These are phyloP conservation scores for Parnassius mnemosyne DNA, from an alignment of 2,888 invertebrate species.

Conservation along the genomic window DNA sequence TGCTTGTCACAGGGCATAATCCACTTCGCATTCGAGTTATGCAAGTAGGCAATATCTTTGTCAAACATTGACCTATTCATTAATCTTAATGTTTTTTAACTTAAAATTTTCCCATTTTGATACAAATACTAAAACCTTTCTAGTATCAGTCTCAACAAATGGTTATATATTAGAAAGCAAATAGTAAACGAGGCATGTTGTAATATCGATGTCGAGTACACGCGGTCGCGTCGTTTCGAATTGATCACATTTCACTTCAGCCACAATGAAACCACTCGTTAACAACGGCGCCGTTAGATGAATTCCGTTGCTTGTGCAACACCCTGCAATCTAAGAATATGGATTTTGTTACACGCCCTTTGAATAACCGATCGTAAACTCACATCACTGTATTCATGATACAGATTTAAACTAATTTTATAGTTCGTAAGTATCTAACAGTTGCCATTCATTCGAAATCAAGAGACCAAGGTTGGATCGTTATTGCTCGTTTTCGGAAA, in stretches of 20 bases:
- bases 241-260: slow-evolving; percentile 45
- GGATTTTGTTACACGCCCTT: slow-evolving; percentile 51
- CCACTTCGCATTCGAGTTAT: too few relatives aligned
- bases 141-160: background rate
- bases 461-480: slow-evolving; percentile 5
- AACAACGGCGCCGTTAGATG: slow-evolving; percentile 46
- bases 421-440: slow-evolving; percentile 12
- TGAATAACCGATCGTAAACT: slow-evolving; percentile 49
- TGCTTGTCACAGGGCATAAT: too few relatives aligned
- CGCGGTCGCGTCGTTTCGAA: slow-evolving; percentile 32
- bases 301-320: slow-evolving; percentile 55
- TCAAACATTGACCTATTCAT: too few relatives aligned
- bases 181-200: slow-evolving; percentile 20
- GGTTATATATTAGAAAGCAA: slow-evolving; percentile 5
- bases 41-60: too few relatives aligned
- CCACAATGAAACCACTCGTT: slow-evolving; percentile 46
- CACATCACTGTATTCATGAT: slow-evolving; percentile 42
- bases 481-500: too few relatives aligned
- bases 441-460: slow-evolving; percentile 15
- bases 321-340: slow-evolving; percentile 46
- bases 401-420: slow-evolving; percentile 27
- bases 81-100: too few relatives aligned
- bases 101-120: too few relatives aligned
- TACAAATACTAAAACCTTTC: too few relatives aligned
- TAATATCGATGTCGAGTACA: slow-evolving; percentile 24